phyloP scores from a whole-genome alignment of 2,113 vertebrate species.

The Edolisoma coerulescens region DNA sequence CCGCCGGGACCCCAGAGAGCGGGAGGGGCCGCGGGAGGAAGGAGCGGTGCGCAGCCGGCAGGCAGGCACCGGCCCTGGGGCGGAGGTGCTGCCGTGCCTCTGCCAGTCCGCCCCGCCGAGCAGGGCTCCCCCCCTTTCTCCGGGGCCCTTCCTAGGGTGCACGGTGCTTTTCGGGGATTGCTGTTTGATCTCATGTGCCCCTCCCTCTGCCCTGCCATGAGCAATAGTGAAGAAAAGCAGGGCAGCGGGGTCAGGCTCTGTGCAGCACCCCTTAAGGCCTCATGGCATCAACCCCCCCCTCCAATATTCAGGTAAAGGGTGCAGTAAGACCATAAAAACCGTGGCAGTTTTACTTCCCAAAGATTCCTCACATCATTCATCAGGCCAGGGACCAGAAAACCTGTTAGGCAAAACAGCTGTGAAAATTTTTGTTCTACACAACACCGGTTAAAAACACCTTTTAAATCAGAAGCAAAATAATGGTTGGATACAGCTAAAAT shows the following conservation, averaged over 20 bases:
- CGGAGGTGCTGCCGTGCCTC: not conserved
- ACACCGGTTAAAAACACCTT: not conserved
- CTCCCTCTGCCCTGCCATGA: not conserved
- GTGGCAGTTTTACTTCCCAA: not conserved
- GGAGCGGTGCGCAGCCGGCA: not conserved
- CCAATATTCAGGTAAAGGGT: not conserved
- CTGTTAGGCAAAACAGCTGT: not conserved
- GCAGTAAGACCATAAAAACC: not conserved
- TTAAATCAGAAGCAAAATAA: not conserved
- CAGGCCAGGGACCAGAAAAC: not conserved
- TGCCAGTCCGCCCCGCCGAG: not conserved
- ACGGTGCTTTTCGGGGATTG: not conserved
- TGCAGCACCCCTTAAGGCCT: not conserved
- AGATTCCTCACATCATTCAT: not conserved
- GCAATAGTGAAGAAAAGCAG: not conserved
- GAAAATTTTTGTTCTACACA: not conserved
- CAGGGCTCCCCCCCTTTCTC: rapidly evolving
- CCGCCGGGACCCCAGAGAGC: not conserved
- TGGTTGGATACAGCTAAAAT: not conserved
- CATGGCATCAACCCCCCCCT: too few species aligned
- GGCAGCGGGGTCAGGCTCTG: not conserved
- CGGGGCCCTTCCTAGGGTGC: not conserved
- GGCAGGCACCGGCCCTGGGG: not conserved
- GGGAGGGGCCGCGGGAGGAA: not conserved
- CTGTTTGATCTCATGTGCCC: not conserved